Evolutionary conservation across 2,888 invertebrate species (phyloP), one percentile per base, ranked within the genome.

Genomic region (Mesodorylaimus sp.): DNA sequence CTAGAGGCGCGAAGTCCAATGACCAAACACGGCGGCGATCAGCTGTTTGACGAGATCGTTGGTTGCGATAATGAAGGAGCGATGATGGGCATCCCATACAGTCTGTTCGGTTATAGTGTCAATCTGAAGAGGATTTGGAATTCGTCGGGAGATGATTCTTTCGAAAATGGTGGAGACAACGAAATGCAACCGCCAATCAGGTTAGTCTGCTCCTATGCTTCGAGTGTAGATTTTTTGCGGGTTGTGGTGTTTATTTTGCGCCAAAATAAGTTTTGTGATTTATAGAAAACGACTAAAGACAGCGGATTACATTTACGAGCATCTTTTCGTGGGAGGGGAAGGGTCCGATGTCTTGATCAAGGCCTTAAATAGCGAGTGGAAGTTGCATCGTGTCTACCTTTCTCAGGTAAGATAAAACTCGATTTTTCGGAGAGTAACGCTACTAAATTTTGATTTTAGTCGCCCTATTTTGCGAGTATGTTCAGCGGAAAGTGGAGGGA

Each of bases 301-400:
- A n/a, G 41, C 41, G 7, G 41, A 39, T 39, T 39, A 39, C 21
- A 39, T 39, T 39, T 39, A 39, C 21, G 41, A 39, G 41, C 41
- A 39, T 19, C 21, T 39, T 7, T 39, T 39, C 21, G 16, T 39
- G n/a, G 21, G 21, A 10, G 41, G 41, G 7, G 10, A 7, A 16
- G 21, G 21, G 7, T 39, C 41, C 10, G 41, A 39, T 21, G 21
- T 39, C 7, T 19, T 23, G 7, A 23, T 39, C 21, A 7, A 21
- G 10, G 41, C 41, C 41, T 39, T 39, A 23, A 23, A 23, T 7
- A 39, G 21, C 10, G 41, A 39, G 41, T 39, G 41, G 41, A 10
- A 21, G 10, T 21, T 39, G 13, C 41, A 39, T 21, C 10, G 21
- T 19, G 21, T 39, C 7, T 39, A 39, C 21, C 21, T 39, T 7